Conservation (phyloP, 1,140 invertebrate genomes). For the Anoplolepis gracilipes region DNA sequence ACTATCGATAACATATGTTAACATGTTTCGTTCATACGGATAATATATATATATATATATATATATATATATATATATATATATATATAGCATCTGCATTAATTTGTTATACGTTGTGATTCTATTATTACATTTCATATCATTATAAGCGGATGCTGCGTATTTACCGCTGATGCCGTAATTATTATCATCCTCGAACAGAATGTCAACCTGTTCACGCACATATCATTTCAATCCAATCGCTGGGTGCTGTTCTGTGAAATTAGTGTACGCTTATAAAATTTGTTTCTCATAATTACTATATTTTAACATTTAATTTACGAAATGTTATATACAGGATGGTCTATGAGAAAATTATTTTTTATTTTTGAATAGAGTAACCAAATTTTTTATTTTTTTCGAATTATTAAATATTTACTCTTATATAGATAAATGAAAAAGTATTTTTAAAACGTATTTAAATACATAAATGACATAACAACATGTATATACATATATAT, state of each 20-base stretch:
- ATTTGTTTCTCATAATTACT: slow-evolving; percentile 11
- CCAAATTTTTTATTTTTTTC: neutral
- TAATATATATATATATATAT: slow-evolving; percentile 20
- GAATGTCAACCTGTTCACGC: slow-evolving; percentile 27
- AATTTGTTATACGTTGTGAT: slow-evolving; percentile 69
- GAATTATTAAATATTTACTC: neutral
- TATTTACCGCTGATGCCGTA: slow-evolving; percentile 27
- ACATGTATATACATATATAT: neutral
- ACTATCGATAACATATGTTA: slow-evolving; percentile 9
- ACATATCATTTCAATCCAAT: slow-evolving; percentile 70
- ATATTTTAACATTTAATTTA: slow-evolving; percentile 26
- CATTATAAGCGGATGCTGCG: slow-evolving; percentile 59
- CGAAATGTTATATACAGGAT: slow-evolving; percentile 12
- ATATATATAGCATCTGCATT: slow-evolving; percentile 32
- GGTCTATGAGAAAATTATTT: slow-evolving; percentile 24
- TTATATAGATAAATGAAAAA: neutral
- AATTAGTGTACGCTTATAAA: slow-evolving; percentile 26
- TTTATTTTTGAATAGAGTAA: neutral
- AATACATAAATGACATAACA: slow-evolving; percentile 8
- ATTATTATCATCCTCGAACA: slow-evolving; percentile 47
- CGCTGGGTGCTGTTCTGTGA: slow-evolving; percentile 25
- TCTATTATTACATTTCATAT: slow-evolving; percentile 70
- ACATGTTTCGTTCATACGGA: slow-evolving; percentile 15
- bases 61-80: slow-evolving; percentile 36
- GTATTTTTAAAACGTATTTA: neutral